phyloP scores from a whole-genome alignment of 2,888 invertebrate genomes.

The Sphinx pinastri region DNA sequence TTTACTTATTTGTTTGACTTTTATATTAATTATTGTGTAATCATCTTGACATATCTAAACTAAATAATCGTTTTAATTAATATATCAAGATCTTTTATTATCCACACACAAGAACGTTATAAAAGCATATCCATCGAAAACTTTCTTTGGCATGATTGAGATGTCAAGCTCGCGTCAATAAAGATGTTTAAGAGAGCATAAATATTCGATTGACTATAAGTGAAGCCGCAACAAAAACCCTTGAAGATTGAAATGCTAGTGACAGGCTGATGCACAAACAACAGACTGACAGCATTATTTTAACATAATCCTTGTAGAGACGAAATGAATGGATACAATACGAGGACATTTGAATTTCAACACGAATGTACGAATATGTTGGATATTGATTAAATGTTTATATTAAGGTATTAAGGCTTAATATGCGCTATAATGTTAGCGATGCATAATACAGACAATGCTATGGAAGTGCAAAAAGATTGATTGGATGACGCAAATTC shows the following conservation, averaged over 20 bases:
- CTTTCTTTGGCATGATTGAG: constrained; percentile 63
- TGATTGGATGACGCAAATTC: constrained; percentile 15
- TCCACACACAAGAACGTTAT: constrained; percentile 15
- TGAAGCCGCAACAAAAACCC: constrained; percentile 74
- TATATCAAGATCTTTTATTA: background rate
- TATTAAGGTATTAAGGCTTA: constrained; percentile 62
- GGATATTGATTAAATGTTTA: constrained; percentile 70
- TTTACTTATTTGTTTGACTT: too few species aligned
- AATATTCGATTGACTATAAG: constrained; percentile 75
- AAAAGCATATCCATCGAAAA: constrained; percentile 55
- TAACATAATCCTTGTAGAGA: constrained; percentile 81
- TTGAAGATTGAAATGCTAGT: constrained; percentile 80
- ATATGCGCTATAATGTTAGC: constrained; percentile 50
- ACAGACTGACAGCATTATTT: constrained; percentile 78
- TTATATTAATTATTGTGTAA: background rate
- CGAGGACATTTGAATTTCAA: constrained; percentile 78
- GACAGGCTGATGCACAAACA: constrained; percentile 81
- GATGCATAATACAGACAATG: constrained; percentile 7
- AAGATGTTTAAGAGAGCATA: constrained; percentile 79
- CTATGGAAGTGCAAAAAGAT: constrained; percentile 14
- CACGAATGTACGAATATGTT: constrained; percentile 69
- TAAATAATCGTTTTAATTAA: background rate
- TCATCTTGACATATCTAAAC: background rate
- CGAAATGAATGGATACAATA: constrained; percentile 78
- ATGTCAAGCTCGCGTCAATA: constrained; percentile 79